These are phyloP conservation scores for Gadopsis marmoratus DNA, from an alignment of 2,797 vertebrate species.

Conservation along the genomic window DNA sequence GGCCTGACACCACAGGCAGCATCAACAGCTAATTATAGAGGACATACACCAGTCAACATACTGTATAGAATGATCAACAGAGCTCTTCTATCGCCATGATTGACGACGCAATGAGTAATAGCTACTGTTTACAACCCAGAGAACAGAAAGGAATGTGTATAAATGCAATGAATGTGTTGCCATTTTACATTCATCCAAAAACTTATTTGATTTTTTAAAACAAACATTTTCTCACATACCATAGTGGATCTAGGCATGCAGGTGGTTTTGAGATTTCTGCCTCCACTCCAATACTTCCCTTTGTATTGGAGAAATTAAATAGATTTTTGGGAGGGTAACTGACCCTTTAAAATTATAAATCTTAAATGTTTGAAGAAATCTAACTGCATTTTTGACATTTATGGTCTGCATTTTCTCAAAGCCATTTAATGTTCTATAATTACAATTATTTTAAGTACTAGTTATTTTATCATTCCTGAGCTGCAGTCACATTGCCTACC, in stretches of 20 bases:
- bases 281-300: background rate
- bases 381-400: background rate
- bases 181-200: background rate
- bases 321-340: too few relatives aligned
- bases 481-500: too few relatives aligned
- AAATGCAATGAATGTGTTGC: background rate
- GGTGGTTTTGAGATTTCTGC: background rate
- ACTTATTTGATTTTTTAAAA: too few relatives aligned
- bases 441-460: background rate
- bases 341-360: background rate
- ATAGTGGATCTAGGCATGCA: background rate
- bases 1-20: slow-evolving; percentile 31
- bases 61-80: slow-evolving; percentile 35
- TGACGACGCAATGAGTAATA: slow-evolving; percentile 17
- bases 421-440: background rate
- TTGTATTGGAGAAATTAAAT: too few relatives aligned
- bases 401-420: background rate
- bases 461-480: too few relatives aligned
- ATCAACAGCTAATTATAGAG: slow-evolving; percentile 54
- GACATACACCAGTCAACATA: slow-evolving; percentile 30
- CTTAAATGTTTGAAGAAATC: background rate
- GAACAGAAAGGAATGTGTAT: background rate
- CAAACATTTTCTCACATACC: background rate
- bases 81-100: background rate
- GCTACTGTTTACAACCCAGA: background rate